Evolutionary conservation across 2,888 invertebrate genomes (phyloP), one percentile per base, ranked within the genome.

Genomic region (Ormyrus rosae): DNA sequence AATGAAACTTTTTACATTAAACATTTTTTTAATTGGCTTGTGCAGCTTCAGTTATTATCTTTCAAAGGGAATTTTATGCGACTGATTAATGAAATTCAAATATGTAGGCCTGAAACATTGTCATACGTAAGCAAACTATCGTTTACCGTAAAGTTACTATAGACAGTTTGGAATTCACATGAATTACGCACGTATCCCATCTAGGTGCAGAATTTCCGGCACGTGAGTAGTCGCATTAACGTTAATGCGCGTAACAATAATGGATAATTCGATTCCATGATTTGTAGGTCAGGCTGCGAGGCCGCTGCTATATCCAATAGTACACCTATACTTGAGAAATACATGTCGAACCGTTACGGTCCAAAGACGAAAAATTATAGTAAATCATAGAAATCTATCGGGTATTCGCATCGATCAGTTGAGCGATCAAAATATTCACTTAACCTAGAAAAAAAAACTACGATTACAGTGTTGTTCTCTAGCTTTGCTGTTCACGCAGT

Each of bases 221-320:
- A 10, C 13, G 13, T 58, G 63, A 51, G 48, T 50, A 34, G 56
- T 53, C 7, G 8, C 46, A 68, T 73, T 73, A 68, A 61, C 73
- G 60, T 73, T 78, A 78, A 73, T 73, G 53, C 76, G 60, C 51
- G 51, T 53, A 53, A 76, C 67, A 69, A 61, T 76, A 69, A 61
- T 53, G 69, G 76, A 78, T 78, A 78, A 72, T 67, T 72, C 61
- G 19, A 78, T 72, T 67, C 60, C n/a, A 68, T 46, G 63, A 63
- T 79, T 68, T 79, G 61, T 68, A 74, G 73, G 73, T 63, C 63
- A 55, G 34, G 34, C 3, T 34, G 34, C 34, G 34, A 4, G 34
- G 34, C 34, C 34, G 2, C 50, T 5, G 6, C 50, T 11, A 61
- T 51, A 61, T 51, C 48, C 53, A 55, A 67, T 73, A 65, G 46